These are phyloP conservation scores for Numida meleagris DNA, from an alignment of 2,113 vertebrate genomes.

Conservation along the genomic window DNA sequence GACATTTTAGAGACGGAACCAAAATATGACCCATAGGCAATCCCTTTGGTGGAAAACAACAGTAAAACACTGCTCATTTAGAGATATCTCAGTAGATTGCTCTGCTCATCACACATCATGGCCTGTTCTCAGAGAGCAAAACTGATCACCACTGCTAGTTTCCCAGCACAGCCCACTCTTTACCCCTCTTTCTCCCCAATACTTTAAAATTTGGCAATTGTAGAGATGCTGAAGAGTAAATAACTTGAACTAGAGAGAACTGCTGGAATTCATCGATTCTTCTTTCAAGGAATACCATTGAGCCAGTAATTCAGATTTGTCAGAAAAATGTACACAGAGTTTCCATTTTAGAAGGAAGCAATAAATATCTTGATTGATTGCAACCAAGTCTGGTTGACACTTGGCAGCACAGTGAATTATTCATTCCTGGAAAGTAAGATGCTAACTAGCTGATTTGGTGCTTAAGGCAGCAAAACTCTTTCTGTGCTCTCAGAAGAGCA, in stretches of 20 bases:
- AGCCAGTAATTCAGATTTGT: slow-evolving; percentile 49
- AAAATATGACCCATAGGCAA: background rate
- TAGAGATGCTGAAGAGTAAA: slow-evolving; percentile 29
- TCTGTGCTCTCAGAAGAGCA: background rate
- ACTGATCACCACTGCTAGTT: background rate
- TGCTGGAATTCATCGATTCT: slow-evolving; percentile 11
- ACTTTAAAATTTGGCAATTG: background rate
- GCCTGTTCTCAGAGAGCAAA: background rate
- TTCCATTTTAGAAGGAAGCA: slow-evolving; percentile 24
- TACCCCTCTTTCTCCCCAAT: background rate
- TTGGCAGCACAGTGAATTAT: slow-evolving; percentile 28
- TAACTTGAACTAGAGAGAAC: slow-evolving; percentile 1
- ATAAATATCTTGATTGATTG: slow-evolving; percentile 59
- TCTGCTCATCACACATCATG: background rate
- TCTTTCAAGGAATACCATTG: slow-evolving; percentile 29
- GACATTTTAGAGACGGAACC: background rate
- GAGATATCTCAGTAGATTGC: background rate
- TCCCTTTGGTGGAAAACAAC: background rate
- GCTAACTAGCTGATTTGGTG: slow-evolving; percentile 41
- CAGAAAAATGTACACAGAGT: slow-evolving; percentile 46
- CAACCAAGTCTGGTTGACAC: slow-evolving; percentile 12
- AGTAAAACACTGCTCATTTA: background rate
- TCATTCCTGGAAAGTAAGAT: slow-evolving; percentile 53
- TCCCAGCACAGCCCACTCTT: background rate
- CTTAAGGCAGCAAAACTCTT: slow-evolving; percentile 32